Conservation (phyloP, 2,797 vertebrate species). For the Falco naumanni region DNA sequence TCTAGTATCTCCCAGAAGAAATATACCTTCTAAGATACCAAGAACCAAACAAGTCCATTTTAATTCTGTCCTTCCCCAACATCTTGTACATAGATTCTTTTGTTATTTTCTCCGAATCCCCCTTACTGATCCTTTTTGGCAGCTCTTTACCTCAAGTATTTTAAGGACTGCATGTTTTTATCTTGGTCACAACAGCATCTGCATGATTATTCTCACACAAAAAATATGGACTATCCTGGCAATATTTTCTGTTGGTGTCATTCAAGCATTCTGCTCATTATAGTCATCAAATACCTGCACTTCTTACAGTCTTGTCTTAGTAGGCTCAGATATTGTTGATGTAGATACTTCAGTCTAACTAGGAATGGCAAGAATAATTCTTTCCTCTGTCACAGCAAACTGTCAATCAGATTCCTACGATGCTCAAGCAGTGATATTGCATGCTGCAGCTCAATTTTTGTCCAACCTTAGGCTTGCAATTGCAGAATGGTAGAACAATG, state of each 20-base stretch:
- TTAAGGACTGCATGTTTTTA: not conserved
- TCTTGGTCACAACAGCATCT: not conserved
- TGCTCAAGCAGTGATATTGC: not conserved
- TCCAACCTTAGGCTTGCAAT: not conserved
- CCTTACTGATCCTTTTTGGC: not conserved
- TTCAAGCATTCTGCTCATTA: not conserved
- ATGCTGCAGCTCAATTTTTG: not conserved
- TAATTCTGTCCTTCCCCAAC: not conserved
- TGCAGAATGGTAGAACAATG: not conserved
- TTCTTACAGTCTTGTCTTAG: not conserved
- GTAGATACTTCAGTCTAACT: not conserved
- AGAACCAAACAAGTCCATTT: not conserved
- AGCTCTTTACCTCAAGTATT: not conserved
- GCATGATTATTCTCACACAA: not conserved
- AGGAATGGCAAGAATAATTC: not conserved
- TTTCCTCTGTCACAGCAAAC: not conserved
- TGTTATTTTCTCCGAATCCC: not conserved
- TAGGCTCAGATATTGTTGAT: not conserved
- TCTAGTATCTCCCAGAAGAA: not conserved
- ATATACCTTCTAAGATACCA: not conserved
- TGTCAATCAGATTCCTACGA: not conserved
- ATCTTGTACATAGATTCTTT: not conserved
- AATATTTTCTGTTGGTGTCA: not conserved
- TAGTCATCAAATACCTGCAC: not conserved
- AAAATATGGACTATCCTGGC: not conserved